Evolutionary conservation across 2,797 vertebrate species (phyloP).

Genomic region (Nothura maculosa): DNA sequence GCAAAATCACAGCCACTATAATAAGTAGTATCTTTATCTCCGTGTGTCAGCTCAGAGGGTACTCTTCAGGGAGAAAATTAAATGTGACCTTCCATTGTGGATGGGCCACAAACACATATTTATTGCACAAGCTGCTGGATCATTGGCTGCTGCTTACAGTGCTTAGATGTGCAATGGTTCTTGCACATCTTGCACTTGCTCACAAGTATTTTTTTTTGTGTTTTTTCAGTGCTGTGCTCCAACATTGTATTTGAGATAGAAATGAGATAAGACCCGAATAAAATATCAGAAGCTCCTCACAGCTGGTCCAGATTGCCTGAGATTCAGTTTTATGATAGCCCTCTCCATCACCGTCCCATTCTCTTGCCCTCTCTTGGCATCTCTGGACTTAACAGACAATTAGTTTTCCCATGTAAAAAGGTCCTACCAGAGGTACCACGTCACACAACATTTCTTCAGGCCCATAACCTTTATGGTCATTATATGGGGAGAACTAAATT

Average conservation of each 20-base stretch:
- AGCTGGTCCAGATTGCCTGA: not conserved
- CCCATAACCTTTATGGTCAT: not conserved
- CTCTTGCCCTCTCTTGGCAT: not conserved
- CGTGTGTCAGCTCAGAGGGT: conserved; percentile 27
- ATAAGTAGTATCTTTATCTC: conserved; percentile 59
- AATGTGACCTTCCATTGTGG: conserved; percentile 27
- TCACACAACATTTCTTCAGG: not conserved
- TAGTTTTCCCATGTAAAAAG: not conserved
- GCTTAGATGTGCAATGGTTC: not conserved
- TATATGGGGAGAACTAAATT: not conserved
- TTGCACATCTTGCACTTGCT: not conserved
- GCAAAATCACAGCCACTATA: conserved; percentile 51
- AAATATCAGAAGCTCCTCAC: not conserved
- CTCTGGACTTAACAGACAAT: not conserved
- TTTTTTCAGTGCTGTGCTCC: not conserved
- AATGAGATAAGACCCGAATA: not conserved
- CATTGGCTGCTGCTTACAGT: not conserved
- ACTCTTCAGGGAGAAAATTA: conserved; percentile 56
- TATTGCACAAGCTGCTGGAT: conserved; percentile 23
- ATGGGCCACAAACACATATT: conserved; percentile 11
- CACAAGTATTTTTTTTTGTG: not conserved
- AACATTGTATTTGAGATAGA: not conserved
- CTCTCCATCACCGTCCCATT: not conserved
- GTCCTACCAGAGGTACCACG: not conserved
- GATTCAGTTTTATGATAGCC: not conserved